Evolutionary conservation across 1,140 invertebrate genomes (phyloP), one percentile per base, ranked within the genome.

Genomic region (Drosophila nasuta): DNA sequence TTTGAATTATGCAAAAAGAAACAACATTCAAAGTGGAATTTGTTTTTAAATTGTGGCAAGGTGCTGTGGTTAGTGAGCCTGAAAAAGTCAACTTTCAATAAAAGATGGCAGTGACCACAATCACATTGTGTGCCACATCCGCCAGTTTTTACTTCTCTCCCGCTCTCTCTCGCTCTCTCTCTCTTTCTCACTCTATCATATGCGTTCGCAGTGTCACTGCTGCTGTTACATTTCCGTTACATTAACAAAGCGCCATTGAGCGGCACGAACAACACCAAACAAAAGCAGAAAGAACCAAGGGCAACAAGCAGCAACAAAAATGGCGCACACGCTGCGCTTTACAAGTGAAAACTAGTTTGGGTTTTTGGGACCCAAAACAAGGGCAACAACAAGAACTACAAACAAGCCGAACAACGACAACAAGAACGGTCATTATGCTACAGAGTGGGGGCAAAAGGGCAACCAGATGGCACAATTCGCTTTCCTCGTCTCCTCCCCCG

Each of bases 241-340:
- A 88, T 89, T 88, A 89, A 88, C 85, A 88, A 89, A 89, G 85
- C 78, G 71, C 78, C 69, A 85, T 90, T 89, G 86, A 85, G 63
- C 13, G 78, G 54, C 78, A 85, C 77, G 70, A 81, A 76, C 75
- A 48, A 63, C 70, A 56, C 20, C 69, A 67, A 78, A 82, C 70
- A 73, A 80, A 77, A 59, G 56, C 77, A 52, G 65, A 25, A 67
- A 59, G 13, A 38, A 41, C 33, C 30, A 70, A 76, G 52, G 52
- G 41, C 15, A 33, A 46, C 33, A n/a, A 49, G 8, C 54, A 59
- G 49, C 64, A 28, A 77, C 67, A 69, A 85, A 73, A 86, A 81
- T 86, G 81, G 62, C 65, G 77, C 69, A 85, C 78, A 85, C 75
- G 63, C 58, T 85, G 77, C 77, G 81, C 49, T 85, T 85, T 83